Percentiles rank a stretch among this genome's conserved stretches.
Evolutionary conservation across 2,113 vertebrate species (phyloP).

Genomic region (Machaerirhynchus nigripectus): DNA sequence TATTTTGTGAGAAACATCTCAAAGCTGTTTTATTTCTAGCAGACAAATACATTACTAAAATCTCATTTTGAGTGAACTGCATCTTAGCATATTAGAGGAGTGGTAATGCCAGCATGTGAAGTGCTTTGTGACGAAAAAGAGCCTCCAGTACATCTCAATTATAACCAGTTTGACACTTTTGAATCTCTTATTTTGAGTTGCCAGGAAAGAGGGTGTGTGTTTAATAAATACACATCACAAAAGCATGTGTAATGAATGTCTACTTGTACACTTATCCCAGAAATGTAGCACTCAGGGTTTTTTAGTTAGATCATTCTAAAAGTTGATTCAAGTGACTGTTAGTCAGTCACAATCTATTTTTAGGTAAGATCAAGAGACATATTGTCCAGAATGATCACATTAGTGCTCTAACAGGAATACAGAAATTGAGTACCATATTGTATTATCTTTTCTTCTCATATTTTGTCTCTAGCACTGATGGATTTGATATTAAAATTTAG

Average conservation of each 20-base stretch:
- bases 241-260: neutral
- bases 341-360: neutral
- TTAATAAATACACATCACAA: neutral
- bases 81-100: neutral
- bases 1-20: neutral
- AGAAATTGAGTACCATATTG: neutral
- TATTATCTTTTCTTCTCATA: neutral
- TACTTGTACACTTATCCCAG: neutral
- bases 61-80: neutral
- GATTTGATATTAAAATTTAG: neutral
- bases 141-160: neutral
- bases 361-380: neutral
- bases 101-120: neutral
- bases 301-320: neutral
- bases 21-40: neutral
- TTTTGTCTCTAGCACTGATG: neutral
- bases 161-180: neutral
- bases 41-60: neutral
- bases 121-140: neutral
- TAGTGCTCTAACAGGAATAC: neutral
- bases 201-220: fast-evolving
- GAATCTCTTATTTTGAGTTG: neutral
- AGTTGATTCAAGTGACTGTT: neutral
- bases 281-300: neutral
- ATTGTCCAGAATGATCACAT: neutral